phyloP scores from a whole-genome alignment of 64 coral and sea anemone genomes.

The Trachythela sp. region DNA sequence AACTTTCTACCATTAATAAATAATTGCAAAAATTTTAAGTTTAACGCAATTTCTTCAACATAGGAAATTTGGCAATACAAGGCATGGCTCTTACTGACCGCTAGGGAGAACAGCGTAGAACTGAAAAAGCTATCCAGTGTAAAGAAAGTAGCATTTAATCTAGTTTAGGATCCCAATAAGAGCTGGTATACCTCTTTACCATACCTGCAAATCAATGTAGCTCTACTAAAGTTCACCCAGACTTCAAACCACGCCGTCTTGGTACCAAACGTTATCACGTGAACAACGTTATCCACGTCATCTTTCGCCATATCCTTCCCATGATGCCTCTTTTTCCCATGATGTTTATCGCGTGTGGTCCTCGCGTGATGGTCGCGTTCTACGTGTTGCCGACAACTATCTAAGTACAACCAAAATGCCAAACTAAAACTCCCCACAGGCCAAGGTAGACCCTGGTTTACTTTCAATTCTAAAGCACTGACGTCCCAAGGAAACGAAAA shows the following conservation, averaged over 20 bases:
- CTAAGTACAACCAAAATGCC: not conserved
- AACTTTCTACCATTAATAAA: no score
- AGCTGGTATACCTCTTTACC: no score
- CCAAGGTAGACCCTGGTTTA: not conserved
- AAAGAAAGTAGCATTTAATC: not conserved
- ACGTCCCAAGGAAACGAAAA: not conserved
- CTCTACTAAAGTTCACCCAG: not conserved
- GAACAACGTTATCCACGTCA: not conserved
- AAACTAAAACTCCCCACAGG: not conserved
- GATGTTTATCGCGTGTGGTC: not conserved
- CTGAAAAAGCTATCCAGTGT: not conserved
- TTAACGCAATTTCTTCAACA: no score
- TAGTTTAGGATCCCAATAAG: not conserved
- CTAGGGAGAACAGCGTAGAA: no score
- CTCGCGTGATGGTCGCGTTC: not conserved
- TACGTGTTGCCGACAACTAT: not conserved
- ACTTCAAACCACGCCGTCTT: not conserved
- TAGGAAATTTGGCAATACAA: no score
- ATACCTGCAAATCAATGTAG: not conserved
- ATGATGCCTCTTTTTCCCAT: not conserved
- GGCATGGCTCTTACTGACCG: no score
- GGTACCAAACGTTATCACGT: not conserved
- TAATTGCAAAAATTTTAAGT: no score
- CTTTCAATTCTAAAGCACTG: not conserved
- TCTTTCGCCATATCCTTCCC: not conserved